These are phyloP conservation scores for Pelobates fuscus DNA, from an alignment of 2,113 vertebrate genomes.

Conservation along the genomic window DNA sequence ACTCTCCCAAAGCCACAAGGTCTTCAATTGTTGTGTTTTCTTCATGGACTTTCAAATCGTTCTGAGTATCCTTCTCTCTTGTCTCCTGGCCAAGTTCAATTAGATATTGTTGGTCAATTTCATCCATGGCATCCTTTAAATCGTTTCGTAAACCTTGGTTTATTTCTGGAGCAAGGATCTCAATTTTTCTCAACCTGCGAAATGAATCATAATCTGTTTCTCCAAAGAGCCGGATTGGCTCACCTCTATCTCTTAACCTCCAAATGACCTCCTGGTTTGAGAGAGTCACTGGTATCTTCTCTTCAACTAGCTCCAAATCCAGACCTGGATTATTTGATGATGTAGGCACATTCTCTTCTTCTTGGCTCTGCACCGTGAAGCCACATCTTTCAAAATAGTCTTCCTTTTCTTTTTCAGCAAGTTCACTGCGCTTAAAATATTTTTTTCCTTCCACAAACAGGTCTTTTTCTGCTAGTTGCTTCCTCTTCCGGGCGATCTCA, in stretches of 20 bases:
- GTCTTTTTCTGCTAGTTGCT: no score
- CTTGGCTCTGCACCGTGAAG: no score
- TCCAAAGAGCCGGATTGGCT: slow-evolving; percentile 87
- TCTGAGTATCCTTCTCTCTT: slow-evolving; percentile 87
- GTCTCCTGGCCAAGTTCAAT: slow-evolving; percentile 92
- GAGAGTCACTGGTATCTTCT: no score
- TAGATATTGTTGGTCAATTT: slow-evolving; percentile 94
- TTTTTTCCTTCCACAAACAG: no score
- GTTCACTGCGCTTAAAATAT: no score
- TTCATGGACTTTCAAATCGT: slow-evolving; percentile 95
- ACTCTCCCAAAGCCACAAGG: slow-evolving; percentile 88
- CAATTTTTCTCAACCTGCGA: slow-evolving; percentile 94
- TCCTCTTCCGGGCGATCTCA: no score
- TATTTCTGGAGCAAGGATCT: slow-evolving; percentile 96
- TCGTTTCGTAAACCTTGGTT: slow-evolving; percentile 97
- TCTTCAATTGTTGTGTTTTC: slow-evolving; percentile 98
- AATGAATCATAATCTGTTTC: slow-evolving; percentile 96
- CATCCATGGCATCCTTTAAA: slow-evolving; percentile 95
- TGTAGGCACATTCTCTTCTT: no score
- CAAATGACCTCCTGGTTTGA: slow-evolving; percentile 80
- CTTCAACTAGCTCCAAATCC: no score
- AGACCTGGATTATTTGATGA: no score
- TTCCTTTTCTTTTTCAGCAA: no score
- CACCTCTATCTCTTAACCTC: slow-evolving; percentile 89
- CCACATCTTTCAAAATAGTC: no score